Evolutionary conservation across 2,797 vertebrate species (phyloP).

Genomic region (Pithecia hirsuta): DNA sequence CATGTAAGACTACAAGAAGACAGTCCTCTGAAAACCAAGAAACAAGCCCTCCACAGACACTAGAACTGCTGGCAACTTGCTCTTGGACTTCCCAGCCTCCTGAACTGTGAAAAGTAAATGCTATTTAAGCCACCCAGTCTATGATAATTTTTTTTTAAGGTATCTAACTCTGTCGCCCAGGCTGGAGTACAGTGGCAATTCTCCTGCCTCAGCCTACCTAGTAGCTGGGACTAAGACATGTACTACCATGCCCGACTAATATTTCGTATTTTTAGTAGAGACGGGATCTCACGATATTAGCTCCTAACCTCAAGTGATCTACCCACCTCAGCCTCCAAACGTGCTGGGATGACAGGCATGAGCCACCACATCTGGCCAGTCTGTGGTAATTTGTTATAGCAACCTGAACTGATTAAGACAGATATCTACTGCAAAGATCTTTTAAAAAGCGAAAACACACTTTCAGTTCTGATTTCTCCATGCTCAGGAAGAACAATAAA

Average conservation of each 20-base stretch:
- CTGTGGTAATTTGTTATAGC: not conserved
- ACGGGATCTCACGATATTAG: no score
- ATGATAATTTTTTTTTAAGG: not conserved
- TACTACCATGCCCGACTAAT: no score
- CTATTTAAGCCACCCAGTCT: not conserved
- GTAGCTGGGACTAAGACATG: no score
- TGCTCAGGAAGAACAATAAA: not conserved
- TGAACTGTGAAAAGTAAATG: not conserved
- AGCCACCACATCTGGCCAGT: no score
- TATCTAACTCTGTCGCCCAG: no score
- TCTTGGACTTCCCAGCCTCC: not conserved
- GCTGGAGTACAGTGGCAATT: no score
- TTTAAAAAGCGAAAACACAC: not conserved
- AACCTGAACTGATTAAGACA: not conserved
- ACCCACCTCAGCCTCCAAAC: no score
- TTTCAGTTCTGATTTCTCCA: not conserved
- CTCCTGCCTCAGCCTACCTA: no score
- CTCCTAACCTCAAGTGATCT: no score
- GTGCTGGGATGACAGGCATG: no score
- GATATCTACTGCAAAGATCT: not conserved
- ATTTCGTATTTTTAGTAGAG: no score
- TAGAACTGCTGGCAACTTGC: not conserved
- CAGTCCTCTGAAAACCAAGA: not conserved
- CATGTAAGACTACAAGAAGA: not conserved
- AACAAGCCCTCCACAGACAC: not conserved